A percentile compares a stretch with the other conserved stretches of the same genome.
phyloP scores from a whole-genome alignment of 2,797 vertebrate species.

The Onychomys leucogaster region DNA sequence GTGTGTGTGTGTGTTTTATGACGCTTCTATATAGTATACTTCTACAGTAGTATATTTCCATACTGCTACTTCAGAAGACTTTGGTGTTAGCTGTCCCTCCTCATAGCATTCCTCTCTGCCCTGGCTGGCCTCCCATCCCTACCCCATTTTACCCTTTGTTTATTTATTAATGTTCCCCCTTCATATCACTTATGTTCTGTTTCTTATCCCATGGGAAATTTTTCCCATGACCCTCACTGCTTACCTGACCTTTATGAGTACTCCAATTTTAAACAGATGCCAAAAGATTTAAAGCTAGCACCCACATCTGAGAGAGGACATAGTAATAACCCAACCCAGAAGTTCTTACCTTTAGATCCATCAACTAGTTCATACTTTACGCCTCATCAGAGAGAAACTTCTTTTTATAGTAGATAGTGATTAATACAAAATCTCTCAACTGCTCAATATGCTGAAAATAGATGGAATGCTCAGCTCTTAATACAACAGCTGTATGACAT shows the following conservation, averaged over 20 bases:
- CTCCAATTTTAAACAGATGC: neutral
- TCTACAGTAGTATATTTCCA: neutral
- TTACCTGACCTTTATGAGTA: neutral
- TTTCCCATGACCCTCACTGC: neutral
- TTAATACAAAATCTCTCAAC: neutral
- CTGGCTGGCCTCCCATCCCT: neutral
- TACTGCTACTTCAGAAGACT: neutral
- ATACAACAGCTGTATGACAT: neutral
- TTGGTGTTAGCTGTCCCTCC: neutral
- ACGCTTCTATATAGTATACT: neutral
- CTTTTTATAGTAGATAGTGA: neutral
- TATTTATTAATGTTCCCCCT: neutral
- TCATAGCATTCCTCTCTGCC: neutral
- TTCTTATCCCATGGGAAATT: neutral
- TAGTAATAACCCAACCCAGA: neutral
- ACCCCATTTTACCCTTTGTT: neutral
- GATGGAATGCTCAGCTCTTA: neutral
- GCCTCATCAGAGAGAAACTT: neutral
- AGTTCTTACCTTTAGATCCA: neutral
- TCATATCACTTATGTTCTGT: neutral
- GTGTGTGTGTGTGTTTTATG: neutral
- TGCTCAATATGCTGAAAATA: neutral
- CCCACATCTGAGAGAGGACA: neutral
- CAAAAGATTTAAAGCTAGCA: neutral
- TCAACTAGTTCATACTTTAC: neutral